Conservation (phyloP, 2,888 invertebrate genomes). For the Drepanosiphum platanoidis region DNA sequence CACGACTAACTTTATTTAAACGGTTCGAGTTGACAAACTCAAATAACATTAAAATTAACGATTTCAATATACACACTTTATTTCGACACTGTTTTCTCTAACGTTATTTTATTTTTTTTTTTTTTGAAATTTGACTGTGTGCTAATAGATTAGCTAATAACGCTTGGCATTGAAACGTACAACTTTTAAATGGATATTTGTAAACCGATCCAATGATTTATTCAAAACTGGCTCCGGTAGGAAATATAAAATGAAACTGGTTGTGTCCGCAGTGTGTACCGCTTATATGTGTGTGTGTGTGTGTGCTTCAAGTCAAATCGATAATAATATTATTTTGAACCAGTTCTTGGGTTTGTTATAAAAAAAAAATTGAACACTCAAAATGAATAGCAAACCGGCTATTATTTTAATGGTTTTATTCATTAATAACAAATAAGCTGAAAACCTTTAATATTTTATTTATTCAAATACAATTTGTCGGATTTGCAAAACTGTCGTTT, state of each 20-base stretch:
- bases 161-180: neutral
- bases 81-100: too few relatives aligned
- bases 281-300: too few relatives aligned
- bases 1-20: too few relatives aligned
- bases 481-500: neutral
- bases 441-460: neutral
- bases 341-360: neutral
- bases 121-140: too few relatives aligned
- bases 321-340: neutral
- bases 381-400: neutral
- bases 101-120: neutral
- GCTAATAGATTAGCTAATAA: neutral
- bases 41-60: too few relatives aligned
- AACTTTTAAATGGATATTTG: neutral
- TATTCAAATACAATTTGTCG: neutral
- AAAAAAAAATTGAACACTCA: neutral
- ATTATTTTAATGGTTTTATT: neutral
- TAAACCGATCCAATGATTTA: neutral
- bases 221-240: neutral
- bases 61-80: too few relatives aligned
- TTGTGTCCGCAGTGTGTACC: too few relatives aligned
- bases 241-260: conserved; percentile 17
- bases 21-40: too few relatives aligned
- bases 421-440: neutral
- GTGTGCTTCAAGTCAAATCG: neutral